Conservation (phyloP, 2,888 invertebrate genomes). For the Xanthorhoe spadicearia region DNA sequence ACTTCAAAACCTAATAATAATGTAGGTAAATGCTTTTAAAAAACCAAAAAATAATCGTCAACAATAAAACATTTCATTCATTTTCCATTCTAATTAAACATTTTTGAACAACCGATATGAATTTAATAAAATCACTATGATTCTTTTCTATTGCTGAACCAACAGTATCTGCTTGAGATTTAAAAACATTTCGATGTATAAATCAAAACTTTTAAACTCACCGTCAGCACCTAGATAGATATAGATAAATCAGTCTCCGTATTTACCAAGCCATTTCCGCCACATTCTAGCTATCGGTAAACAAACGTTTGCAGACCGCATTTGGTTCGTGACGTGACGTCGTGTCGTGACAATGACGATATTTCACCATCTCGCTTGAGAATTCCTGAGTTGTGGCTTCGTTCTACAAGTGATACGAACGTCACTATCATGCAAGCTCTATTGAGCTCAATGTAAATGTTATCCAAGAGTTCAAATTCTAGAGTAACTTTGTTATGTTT, state of each 20-base stretch:
- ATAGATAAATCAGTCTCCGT: slow-evolving; percentile 16
- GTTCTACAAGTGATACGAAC: slow-evolving; percentile 11
- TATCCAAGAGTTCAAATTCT: background rate
- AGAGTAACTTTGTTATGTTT: background rate
- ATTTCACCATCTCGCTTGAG: slow-evolving; percentile 28
- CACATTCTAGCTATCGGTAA: slow-evolving; percentile 17
- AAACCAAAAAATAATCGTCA: too few relatives aligned
- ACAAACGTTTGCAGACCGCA: slow-evolving; percentile 27
- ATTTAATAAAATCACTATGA: too few relatives aligned
- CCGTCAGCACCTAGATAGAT: slow-evolving; percentile 6
- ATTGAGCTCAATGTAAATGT: background rate
- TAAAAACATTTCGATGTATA: background rate
- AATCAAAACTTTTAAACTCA: background rate
- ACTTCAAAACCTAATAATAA: too few relatives aligned
- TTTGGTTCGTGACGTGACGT: background rate
- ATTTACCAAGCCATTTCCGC: slow-evolving; percentile 25
- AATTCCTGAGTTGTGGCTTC: slow-evolving; percentile 13
- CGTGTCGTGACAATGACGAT: slow-evolving; percentile 32
- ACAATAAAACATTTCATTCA: too few relatives aligned
- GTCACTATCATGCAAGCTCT: background rate
- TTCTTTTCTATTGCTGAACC: too few relatives aligned
- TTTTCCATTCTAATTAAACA: too few relatives aligned
- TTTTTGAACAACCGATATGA: too few relatives aligned
- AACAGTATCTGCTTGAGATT: background rate
- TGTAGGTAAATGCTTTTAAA: too few relatives aligned